Evolutionary conservation across 2,113 vertebrate genomes (phyloP), one percentile per base, ranked within the genome.

Genomic region (Notechis scutatus): DNA sequence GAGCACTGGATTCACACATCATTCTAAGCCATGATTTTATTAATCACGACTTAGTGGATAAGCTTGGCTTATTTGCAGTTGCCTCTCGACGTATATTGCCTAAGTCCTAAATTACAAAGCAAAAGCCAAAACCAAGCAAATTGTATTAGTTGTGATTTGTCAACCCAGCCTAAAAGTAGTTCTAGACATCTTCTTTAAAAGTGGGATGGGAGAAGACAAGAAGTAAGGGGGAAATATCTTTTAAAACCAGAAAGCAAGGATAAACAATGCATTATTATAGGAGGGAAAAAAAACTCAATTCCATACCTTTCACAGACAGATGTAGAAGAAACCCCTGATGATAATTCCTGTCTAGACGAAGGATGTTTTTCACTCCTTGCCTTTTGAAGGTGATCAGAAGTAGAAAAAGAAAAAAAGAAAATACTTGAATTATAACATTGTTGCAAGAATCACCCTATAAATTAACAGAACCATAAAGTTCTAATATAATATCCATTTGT

Each of bases 231-330:
- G 5, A 90, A 42, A 45, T 52, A 90, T 6, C 52, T 59, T 92
- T 92, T 54, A 59, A 94, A 95, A 34, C 91, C 39, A 21, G 94
- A 92, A 15, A 89, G 88, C 88, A 92, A 91, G 85, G 92, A 91
- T 95, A 93, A 90, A 52, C 91, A 93, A 64, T 2, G 45, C 8
- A 45, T 56, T 52, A 92, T 54, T 61, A 54, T 34, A 54, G 64
- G 29, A 34, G n/a, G 52, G 52, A 14, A 7, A 87, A 92, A 94
- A n/a, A 45, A 55, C 89, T 12, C 0, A 95, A 93, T 20, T 95
- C 97, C 96, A 93, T 98, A 98, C 98, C 97, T 98, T 96, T 97
- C 97, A 96, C 94, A 89, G 24, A 93, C 1, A 95, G 94, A 92
- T 96, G 96, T 94, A 91, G 50, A 93, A 95, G 96, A 91, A 91